A percentile compares a stretch with the other conserved stretches of the same genome.
These are phyloP conservation scores for Neodiprion virginianus DNA, from an alignment of 1,140 invertebrate genomes.

Conservation along the genomic window DNA sequence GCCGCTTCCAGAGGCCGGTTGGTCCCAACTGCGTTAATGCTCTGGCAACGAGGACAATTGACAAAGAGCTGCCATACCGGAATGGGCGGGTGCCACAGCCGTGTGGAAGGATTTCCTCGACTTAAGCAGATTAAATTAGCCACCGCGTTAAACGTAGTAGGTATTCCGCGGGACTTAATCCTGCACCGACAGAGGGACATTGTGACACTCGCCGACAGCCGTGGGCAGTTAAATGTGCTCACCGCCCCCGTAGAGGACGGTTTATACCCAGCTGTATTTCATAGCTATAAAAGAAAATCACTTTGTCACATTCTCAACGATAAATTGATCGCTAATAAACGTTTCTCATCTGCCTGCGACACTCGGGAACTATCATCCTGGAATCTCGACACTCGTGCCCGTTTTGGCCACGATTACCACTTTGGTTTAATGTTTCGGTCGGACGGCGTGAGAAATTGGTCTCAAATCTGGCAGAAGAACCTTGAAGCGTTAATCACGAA, in stretches of 20 bases:
- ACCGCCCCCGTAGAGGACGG: background rate
- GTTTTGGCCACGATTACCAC: too few relatives aligned
- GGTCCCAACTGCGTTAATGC: slow-evolving; percentile 11
- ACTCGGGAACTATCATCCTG: background rate
- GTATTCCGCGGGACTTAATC: background rate
- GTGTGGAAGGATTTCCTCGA: slow-evolving; percentile 28
- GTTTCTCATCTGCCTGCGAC: background rate
- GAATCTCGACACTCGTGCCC: too few relatives aligned
- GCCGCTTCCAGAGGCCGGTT: slow-evolving; percentile 7
- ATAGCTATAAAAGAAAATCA: background rate
- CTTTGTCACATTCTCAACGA: background rate
- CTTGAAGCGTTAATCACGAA: too few relatives aligned
- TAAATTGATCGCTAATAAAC: background rate
- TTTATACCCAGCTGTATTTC: background rate
- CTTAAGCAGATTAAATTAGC: slow-evolving; percentile 46
- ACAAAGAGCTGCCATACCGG: background rate
- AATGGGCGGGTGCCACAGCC: background rate
- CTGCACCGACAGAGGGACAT: background rate
- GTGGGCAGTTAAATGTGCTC: background rate
- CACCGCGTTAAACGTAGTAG: slow-evolving; percentile 30
- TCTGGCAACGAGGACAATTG: slow-evolving; percentile 3
- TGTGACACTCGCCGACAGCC: slow-evolving; percentile 3
- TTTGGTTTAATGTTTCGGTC: too few relatives aligned
- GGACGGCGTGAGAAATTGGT: too few relatives aligned
- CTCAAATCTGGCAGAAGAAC: too few relatives aligned